Conservation (phyloP, 2,797 vertebrate species). For the Gephyroberyx darwinii region DNA sequence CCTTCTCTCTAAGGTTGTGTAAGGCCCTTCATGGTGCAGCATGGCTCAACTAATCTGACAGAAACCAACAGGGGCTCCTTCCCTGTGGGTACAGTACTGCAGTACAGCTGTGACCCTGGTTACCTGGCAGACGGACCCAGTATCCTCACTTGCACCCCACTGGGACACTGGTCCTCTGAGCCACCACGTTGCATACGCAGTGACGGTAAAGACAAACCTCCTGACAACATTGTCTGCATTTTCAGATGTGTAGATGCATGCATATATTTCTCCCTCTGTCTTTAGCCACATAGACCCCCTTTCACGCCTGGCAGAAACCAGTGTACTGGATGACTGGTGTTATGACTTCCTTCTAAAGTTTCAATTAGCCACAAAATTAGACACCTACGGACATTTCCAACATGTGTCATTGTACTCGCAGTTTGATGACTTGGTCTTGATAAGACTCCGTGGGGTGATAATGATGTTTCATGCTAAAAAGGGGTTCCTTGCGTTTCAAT, state of each 20-base stretch:
- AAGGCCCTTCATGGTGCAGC: conserved; percentile 73
- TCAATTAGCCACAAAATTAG: too few relatives aligned
- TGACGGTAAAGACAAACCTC: conserved; percentile 60
- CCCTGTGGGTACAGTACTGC: conserved; percentile 76
- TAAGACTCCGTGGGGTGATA: too few relatives aligned
- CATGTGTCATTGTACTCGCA: too few relatives aligned
- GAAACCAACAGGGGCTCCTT: conserved; percentile 78
- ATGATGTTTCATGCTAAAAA: too few relatives aligned
- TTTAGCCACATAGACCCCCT: background rate
- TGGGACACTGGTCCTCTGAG: conserved; percentile 78
- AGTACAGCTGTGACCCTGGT: conserved; percentile 79
- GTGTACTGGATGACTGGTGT: too few relatives aligned
- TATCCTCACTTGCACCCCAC: conserved; percentile 72
- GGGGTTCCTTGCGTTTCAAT: too few relatives aligned
- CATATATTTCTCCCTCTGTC: background rate
- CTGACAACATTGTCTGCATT: background rate
- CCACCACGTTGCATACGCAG: conserved; percentile 77
- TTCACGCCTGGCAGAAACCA: too few relatives aligned
- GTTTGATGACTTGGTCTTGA: too few relatives aligned
- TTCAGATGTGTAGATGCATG: too few relatives aligned
- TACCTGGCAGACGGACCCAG: conserved; percentile 76
- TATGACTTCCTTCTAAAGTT: too few relatives aligned
- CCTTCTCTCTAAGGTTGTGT: conserved; percentile 63
- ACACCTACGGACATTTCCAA: too few relatives aligned
- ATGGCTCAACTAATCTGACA: conserved; percentile 73